These are phyloP conservation scores for Gryllus longicercus DNA, from an alignment of 2,888 invertebrate genomes.

Conservation along the genomic window DNA sequence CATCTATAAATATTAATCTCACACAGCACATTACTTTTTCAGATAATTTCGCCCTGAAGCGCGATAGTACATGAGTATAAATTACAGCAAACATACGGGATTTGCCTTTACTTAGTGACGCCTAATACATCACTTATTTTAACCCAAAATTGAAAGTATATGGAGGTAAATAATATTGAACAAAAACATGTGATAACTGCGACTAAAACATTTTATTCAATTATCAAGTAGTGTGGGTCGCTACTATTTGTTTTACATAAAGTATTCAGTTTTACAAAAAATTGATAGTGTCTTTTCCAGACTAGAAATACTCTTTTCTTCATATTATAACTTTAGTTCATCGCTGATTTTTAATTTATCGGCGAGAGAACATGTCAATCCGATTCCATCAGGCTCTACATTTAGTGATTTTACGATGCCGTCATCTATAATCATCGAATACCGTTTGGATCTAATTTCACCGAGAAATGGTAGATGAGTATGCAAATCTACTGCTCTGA, in stretches of 20 bases:
- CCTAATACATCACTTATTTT: too few species aligned
- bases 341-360: constrained; percentile 50
- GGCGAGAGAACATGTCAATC: constrained; percentile 83
- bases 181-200: too few species aligned
- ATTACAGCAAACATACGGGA: too few species aligned
- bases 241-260: neutral
- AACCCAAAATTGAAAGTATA: too few species aligned
- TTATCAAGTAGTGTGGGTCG: too few species aligned
- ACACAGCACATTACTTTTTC: too few species aligned
- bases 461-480: constrained; percentile 49
- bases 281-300: neutral
- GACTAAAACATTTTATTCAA: too few species aligned
- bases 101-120: too few species aligned
- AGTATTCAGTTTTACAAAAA: neutral
- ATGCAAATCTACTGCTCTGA: constrained; percentile 49
- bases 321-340: neutral
- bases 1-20: too few species aligned
- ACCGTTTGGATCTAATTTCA: constrained; percentile 50
- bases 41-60: too few species aligned
- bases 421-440: constrained; percentile 51
- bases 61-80: too few species aligned
- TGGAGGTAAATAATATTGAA: too few species aligned
- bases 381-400: constrained; percentile 65
- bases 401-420: constrained; percentile 50
- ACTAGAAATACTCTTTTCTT: neutral